These are phyloP conservation scores for Macrochelys suwanniensis DNA, from an alignment of 2,797 vertebrate genomes.

Conservation along the genomic window DNA sequence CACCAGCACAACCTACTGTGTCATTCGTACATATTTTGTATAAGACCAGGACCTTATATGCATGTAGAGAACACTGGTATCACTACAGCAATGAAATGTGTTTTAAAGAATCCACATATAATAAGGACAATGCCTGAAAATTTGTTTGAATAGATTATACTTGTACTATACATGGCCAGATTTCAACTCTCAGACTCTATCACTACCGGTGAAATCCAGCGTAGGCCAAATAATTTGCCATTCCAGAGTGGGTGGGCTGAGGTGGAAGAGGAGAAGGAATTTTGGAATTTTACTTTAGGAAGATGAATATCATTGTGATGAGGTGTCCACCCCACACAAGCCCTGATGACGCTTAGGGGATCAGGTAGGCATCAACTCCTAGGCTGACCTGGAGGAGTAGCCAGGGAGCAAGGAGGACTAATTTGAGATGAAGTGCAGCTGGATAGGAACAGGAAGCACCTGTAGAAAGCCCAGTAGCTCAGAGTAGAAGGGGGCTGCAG, in stretches of 20 bases:
- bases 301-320: too few relatives aligned
- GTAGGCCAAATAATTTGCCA: constrained; percentile 22
- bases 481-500: too few relatives aligned
- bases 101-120: not conserved
- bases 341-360: too few relatives aligned
- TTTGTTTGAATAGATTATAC: constrained; percentile 28
- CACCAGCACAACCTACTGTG: not conserved
- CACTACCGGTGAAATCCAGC: constrained; percentile 3
- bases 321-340: too few relatives aligned
- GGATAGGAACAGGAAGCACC: too few relatives aligned
- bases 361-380: too few relatives aligned
- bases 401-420: too few relatives aligned
- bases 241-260: constrained; percentile 56
- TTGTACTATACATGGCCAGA: constrained; percentile 11
- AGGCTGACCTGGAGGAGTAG: too few relatives aligned
- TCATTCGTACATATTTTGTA: not conserved
- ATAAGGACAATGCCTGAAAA: constrained; percentile 26
- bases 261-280: constrained; percentile 33
- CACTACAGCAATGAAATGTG: not conserved
- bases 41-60: not conserved
- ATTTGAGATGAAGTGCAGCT: too few relatives aligned
- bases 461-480: too few relatives aligned
- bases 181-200: not conserved
- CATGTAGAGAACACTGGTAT: not conserved
- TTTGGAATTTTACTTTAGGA: constrained; percentile 33